A percentile compares a stretch with the other conserved stretches of the same genome.
These are phyloP conservation scores for Buathra laborator DNA, from an alignment of 2,888 invertebrate species.

Conservation along the genomic window DNA sequence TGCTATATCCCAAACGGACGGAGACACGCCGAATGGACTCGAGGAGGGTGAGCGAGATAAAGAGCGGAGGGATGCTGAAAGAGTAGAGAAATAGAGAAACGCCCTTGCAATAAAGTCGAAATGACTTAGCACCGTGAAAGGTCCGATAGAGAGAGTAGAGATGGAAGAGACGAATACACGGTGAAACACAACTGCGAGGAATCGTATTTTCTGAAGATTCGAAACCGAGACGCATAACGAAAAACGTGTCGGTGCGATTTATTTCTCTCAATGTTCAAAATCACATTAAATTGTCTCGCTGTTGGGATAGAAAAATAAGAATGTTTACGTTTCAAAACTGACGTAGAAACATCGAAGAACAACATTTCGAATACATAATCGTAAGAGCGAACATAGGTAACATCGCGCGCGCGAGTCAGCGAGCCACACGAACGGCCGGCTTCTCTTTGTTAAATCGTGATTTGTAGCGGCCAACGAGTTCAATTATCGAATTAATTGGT, in stretches of 20 bases:
- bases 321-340: neutral
- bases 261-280: neutral
- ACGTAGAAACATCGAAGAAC: neutral
- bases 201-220: neutral
- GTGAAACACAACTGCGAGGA: constrained; percentile 1
- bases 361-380: neutral
- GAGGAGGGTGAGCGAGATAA: constrained; percentile 62
- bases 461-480: constrained; percentile 69
- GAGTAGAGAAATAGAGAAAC: constrained; percentile 71
- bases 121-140: constrained; percentile 76
- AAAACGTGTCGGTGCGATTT: neutral
- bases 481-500: constrained; percentile 73
- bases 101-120: constrained; percentile 82
- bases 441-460: constrained; percentile 67
- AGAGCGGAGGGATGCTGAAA: constrained; percentile 64
- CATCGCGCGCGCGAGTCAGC: neutral
- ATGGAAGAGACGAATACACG: constrained; percentile 11
- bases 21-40: constrained; percentile 47
- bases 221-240: neutral
- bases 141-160: constrained; percentile 50
- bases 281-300: neutral
- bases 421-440: constrained; percentile 26
- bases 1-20: constrained; percentile 29
- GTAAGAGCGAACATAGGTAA: no score
- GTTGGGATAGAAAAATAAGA: neutral